Base-by-base conservation (phyloP, 2,797 vertebrate genomes). In the Bucorvus abyssinicus region DNA sequence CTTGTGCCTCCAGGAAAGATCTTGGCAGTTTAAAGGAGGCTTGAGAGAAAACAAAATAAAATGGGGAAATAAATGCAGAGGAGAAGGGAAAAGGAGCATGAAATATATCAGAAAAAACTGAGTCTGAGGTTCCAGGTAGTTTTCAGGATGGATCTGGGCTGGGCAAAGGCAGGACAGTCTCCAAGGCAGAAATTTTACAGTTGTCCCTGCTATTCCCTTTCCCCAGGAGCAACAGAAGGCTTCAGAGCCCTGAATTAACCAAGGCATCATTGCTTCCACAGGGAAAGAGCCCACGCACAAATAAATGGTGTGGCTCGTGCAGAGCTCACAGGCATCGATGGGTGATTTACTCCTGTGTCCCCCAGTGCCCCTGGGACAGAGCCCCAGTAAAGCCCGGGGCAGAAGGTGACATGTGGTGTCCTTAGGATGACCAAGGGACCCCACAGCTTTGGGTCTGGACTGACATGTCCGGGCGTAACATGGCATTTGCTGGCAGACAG, bases 141-240 rank as follows among this genome's bases (percentile, higher is more conserved):
- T 64, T 67, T 63, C 44, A 32, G 49, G 53, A 27, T 50, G 8
- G 59, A 50, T 38, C n/a, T 44, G 79, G 42, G 8, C 34, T 16
- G 32, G 68, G 11, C 20, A 40, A 44, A 15, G 44, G 34, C 64
- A 84, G 26, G 64, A 34, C 10, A 27, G 52, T 7, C 78, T 38
- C 38, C 26, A n/a, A 74, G 22, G 26, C 70, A 82, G 32, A 8
- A 12, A 16, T 30, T 18, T 27, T 23, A 50, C 10, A 50, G 26
- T 49, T 9, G 5, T 19, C 76, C 36, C 68, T 71, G 40, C 17
- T 14, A 10, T 13, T 44, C 30, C 18, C 10, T 34, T 27, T 57
- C 12, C 32, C 30, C 44, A 57, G 32, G 32, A 53, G 61, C 7
- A 49, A 42, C 0, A 0, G 2, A 10, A 7, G 23, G 12, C 73